Evolutionary conservation across 2,113 vertebrate species (phyloP).

Genomic region (Thalassarche chlororhynchos): DNA sequence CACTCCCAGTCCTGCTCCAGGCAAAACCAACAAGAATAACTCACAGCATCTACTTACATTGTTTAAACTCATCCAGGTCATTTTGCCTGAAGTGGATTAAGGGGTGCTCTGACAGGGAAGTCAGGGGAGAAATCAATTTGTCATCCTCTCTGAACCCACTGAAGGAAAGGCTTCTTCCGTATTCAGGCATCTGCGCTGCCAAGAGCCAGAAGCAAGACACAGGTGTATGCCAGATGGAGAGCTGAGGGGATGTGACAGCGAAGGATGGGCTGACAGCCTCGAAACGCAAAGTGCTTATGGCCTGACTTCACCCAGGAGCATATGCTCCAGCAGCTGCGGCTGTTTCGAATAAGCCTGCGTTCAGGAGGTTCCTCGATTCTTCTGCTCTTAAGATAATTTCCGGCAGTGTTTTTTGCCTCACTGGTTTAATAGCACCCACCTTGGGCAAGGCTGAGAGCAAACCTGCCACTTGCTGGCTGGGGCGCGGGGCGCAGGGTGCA

Average conservation of each 20-base stretch:
- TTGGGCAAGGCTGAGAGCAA: background rate
- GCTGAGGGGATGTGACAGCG: background rate
- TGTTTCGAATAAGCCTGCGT: background rate
- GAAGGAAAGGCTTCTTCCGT: background rate
- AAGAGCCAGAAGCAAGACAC: background rate
- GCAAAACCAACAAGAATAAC: background rate
- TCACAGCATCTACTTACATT: background rate
- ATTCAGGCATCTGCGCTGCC: background rate
- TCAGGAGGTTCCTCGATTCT: background rate
- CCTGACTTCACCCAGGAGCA: background rate
- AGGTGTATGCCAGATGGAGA: conserved; percentile 43
- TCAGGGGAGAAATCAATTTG: background rate
- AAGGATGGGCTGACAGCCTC: conserved; percentile 24
- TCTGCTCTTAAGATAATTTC: background rate
- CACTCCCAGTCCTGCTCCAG: background rate
- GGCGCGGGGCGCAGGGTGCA: fast-evolving
- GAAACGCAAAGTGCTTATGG: conserved; percentile 6
- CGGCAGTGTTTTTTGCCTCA: background rate
- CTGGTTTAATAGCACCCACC: background rate
- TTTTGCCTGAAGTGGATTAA: background rate
- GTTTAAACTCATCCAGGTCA: background rate
- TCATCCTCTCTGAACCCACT: background rate
- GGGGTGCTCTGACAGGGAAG: background rate
- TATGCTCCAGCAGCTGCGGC: background rate
- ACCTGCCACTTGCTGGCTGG: background rate